These are phyloP conservation scores for Etheostoma spectabile DNA, from an alignment of 2,113 vertebrate species.

Conservation along the genomic window DNA sequence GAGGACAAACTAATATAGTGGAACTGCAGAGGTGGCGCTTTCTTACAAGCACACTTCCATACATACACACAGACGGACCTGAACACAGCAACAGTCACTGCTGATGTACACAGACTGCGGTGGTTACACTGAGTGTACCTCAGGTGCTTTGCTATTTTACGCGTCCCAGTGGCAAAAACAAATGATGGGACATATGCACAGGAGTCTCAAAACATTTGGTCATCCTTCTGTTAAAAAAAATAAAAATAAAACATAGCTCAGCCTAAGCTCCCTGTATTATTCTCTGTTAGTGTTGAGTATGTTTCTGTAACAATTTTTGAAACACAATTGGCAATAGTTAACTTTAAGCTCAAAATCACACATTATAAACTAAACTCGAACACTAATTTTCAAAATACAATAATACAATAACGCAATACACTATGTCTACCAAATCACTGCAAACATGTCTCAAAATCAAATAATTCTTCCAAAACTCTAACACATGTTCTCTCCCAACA, in stretches of 20 bases:
- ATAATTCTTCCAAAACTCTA: no score
- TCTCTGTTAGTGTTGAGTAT: constrained; percentile 21
- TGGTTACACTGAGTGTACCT: neutral
- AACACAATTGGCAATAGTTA: no score
- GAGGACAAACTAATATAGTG: constrained; percentile 65
- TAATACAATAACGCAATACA: no score
- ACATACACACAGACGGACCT: constrained; percentile 15
- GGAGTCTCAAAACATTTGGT: constrained; percentile 22
- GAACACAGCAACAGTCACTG: neutral
- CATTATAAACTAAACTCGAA: no score
- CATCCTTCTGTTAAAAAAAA: constrained; percentile 19
- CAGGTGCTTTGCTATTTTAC: constrained; percentile 18
- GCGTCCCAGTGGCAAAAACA: constrained; percentile 25
- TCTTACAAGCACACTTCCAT: constrained; percentile 36
- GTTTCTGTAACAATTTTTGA: neutral
- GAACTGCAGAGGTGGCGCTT: constrained; percentile 68
- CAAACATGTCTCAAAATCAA: no score
- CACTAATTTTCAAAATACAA: no score
- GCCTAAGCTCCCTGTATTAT: neutral
- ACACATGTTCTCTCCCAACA: no score
- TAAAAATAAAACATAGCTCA: neutral
- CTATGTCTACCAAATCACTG: no score
- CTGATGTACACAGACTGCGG: constrained; percentile 17
- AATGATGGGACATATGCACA: constrained; percentile 30
- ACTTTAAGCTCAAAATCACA: no score